These are phyloP conservation scores for Trogon surrucura DNA, from an alignment of 2,113 vertebrate genomes.

Conservation along the genomic window DNA sequence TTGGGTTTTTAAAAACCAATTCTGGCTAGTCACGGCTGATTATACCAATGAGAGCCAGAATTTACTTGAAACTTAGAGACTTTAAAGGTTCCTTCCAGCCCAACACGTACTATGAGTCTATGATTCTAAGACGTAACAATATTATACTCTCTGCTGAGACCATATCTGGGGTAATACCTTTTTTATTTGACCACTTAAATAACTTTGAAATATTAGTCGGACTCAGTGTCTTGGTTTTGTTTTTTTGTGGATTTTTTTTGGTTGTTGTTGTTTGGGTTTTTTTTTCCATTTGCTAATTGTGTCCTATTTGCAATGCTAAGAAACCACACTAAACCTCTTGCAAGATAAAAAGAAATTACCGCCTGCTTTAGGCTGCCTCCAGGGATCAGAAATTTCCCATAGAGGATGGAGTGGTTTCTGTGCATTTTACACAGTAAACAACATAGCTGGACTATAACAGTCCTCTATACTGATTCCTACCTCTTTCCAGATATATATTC, in stretches of 20 bases:
- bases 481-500: not conserved
- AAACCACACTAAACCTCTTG: not conserved
- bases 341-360: not conserved
- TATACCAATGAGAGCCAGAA: not conserved
- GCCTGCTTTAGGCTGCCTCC: not conserved
- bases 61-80: not conserved
- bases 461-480: not conserved
- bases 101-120: too few species aligned
- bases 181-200: not conserved
- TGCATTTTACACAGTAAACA: not conserved
- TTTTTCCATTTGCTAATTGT: not conserved
- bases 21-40: not conserved
- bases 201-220: not conserved
- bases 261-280: not conserved
- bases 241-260: too few species aligned
- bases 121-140: not conserved
- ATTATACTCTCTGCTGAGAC: not conserved
- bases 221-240: not conserved
- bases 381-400: not conserved
- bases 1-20: not conserved
- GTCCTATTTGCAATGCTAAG: not conserved
- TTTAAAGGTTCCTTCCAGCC: too few species aligned
- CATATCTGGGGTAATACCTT: not conserved
- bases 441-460: not conserved
- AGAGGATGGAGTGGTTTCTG: not conserved